Evolutionary conservation across 2,888 invertebrate genomes (phyloP), one percentile per base, ranked within the genome.

Genomic region (Nebria salina): DNA sequence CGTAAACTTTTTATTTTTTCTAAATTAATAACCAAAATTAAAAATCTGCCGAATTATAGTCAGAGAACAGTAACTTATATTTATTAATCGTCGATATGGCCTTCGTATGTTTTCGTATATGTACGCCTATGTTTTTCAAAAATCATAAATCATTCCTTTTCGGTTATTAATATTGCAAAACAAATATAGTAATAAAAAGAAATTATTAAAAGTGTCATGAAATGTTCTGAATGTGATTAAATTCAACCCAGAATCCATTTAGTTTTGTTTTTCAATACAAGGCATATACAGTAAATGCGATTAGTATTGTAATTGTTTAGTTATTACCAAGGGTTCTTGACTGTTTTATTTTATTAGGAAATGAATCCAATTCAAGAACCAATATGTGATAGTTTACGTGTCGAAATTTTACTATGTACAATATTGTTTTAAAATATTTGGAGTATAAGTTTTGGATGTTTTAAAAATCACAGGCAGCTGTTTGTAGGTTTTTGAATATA

Each of bases 401-500:
- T 34, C 34, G 34, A 54, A 54, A 54, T 13, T 54, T 11, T 54
- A 54, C 54, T 54, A 7, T 54, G 54, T 11, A 54, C 34, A 54
- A 54, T 54, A 54, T 54, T 54, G 54, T 54, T 54, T 54, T 2
- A 54, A 8, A 54, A 54, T 54, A 2, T 8, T 54, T 54, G 54
- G 54, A 54, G 54, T 54, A 11, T 43, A 8, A 43, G 9, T 8
- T 43, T 54, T 54, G 54, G 7, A 11, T 54, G 8, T 54, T 54
- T 54, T 54, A 11, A 11, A 54, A 34, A 34, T 34, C 34, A 34
- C 34, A 34, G 34, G 72, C 77, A 77, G 70, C 77, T 77, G 43
- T 34, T 34, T 5, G 34, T 34, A 20, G 20, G 34, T 34, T 34
- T 34, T 34, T 34, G 4, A 34, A 34, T 34, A 34, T 34, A 34